Evolutionary conservation across 2,888 invertebrate genomes (phyloP).

Genomic region (Protonemura montana): DNA sequence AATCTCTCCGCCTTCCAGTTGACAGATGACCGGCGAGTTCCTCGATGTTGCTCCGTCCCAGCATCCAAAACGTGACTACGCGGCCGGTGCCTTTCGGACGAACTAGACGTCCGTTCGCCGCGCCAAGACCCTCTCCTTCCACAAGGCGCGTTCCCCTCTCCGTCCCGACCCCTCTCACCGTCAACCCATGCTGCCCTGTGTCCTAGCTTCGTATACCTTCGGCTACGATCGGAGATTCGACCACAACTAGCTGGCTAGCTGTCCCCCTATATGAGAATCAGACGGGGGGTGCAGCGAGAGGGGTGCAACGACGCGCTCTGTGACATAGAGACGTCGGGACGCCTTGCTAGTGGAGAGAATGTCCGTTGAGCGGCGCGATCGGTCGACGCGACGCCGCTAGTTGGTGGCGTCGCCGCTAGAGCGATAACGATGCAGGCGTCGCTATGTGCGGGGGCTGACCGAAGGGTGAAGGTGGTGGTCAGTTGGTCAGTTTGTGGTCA

Average conservation of each 20-base stretch:
- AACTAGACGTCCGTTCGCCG: conserved; percentile 30
- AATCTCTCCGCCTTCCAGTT: conserved; percentile 1
- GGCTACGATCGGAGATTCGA: conserved; percentile 46
- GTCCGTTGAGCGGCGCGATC: conserved; percentile 49
- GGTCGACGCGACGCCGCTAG: conserved; percentile 41
- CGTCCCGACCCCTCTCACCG: conserved; percentile 33
- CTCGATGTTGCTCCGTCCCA: conserved; percentile 34
- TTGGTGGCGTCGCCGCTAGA: conserved; percentile 33
- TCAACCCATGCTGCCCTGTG: conserved; percentile 38
- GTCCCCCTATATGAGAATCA: conserved; percentile 45
- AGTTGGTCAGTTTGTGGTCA: conserved; percentile 38
- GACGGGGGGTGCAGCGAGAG: background rate
- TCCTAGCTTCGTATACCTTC: conserved; percentile 44
- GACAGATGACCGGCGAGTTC: conserved; percentile 44
- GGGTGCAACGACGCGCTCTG: conserved; percentile 35
- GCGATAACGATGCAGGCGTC: conserved; percentile 20
- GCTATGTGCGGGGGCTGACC: conserved; percentile 1
- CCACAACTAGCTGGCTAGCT: conserved; percentile 47
- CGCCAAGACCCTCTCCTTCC: conserved; percentile 2
- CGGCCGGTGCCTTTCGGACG: conserved; percentile 36
- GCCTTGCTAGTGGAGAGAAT: conserved; percentile 45
- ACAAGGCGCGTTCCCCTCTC: conserved; percentile 38
- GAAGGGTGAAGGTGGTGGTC: conserved; percentile 20
- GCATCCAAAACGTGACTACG: conserved; percentile 33
- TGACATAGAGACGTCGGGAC: conserved; percentile 43